Percentiles rank a stretch among this genome's conserved stretches.
Conservation (phyloP, 2,797 vertebrate genomes). For the Lophius americanus region DNA sequence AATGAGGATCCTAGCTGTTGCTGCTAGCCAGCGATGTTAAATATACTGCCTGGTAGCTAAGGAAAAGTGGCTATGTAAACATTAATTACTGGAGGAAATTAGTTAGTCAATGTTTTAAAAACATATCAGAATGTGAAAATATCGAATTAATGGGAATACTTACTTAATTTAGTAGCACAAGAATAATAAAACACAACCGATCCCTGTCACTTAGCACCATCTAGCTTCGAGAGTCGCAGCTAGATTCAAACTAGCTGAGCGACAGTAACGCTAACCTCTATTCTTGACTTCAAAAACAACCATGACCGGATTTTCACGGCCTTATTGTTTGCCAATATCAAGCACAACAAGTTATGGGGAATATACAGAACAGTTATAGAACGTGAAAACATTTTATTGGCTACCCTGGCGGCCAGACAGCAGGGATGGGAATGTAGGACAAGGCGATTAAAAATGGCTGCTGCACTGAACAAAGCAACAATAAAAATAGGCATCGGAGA, state of each 20-base stretch:
- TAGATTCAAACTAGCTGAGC: conserved; percentile 50
- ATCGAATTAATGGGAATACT: neutral
- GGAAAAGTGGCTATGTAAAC: conserved; percentile 67
- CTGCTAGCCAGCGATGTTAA: conserved; percentile 6
- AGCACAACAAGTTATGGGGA: neutral
- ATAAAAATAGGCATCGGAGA: conserved; percentile 72
- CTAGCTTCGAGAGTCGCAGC: conserved; percentile 37
- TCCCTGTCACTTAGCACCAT: conserved; percentile 20
- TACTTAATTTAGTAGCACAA: fast-evolving
- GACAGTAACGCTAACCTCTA: conserved; percentile 54
- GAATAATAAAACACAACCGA: neutral
- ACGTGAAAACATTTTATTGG: conserved; percentile 19
- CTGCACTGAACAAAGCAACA: conserved; percentile 88
- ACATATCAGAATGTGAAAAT: fast-evolving
- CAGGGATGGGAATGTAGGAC: conserved; percentile 75
- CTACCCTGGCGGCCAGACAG: conserved; percentile 46
- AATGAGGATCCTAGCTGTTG: conserved; percentile 4
- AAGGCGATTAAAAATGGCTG: conserved; percentile 88
- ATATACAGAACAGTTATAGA: neutral
- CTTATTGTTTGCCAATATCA: neutral
- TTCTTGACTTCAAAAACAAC: conserved; percentile 42
- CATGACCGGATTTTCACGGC: neutral
- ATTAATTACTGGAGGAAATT: conserved; percentile 27
- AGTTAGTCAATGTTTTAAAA: fast-evolving
- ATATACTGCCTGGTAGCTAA: conserved; percentile 44